Conservation (phyloP, 2,888 invertebrate species). For the Drosophila quinaria region DNA sequence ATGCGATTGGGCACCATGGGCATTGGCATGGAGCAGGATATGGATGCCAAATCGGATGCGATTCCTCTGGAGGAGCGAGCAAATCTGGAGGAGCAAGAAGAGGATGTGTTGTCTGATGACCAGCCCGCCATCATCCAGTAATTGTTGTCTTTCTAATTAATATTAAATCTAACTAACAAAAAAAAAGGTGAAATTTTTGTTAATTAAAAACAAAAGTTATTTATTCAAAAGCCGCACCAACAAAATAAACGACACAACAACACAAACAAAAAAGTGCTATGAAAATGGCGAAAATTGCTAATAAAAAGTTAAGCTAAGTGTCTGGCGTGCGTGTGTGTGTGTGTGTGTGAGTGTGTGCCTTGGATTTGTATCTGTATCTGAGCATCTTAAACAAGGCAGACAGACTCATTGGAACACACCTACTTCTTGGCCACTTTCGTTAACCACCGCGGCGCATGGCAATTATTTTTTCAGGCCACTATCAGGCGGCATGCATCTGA, state of each 20-base stretch:
- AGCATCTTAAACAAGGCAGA: conserved; percentile 51
- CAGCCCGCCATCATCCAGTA: conserved; percentile 1
- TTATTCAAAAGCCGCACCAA: conserved; percentile 50
- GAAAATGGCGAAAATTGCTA: conserved; percentile 73
- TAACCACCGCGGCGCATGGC: conserved; percentile 53
- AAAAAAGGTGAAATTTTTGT: conserved; percentile 73
- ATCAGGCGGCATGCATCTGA: conserved; percentile 62
- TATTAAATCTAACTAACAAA: conserved; percentile 33
- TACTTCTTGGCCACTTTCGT: conserved; percentile 67
- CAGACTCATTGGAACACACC: conserved; percentile 59
- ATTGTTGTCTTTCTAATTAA: conserved; percentile 34
- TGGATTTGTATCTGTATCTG: conserved; percentile 59
- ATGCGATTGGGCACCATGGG: conserved; percentile 58
- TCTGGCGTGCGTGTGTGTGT: conserved; percentile 24
- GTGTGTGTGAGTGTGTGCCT: conserved; percentile 47
- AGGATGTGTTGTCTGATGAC: background rate
- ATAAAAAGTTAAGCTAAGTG: conserved; percentile 56
- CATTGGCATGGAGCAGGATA: conserved; percentile 28
- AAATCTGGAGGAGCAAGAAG: too few species aligned
- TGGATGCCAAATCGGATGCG: too few species aligned
- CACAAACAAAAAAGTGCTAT: conserved; percentile 36
- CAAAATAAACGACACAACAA: conserved; percentile 17
- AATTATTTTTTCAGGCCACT: conserved; percentile 58
- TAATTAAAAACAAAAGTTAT: conserved; percentile 68
- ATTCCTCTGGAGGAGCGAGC: background rate